Base-by-base conservation (phyloP, 2,113 vertebrate species). In the Saguinus midas region DNA sequence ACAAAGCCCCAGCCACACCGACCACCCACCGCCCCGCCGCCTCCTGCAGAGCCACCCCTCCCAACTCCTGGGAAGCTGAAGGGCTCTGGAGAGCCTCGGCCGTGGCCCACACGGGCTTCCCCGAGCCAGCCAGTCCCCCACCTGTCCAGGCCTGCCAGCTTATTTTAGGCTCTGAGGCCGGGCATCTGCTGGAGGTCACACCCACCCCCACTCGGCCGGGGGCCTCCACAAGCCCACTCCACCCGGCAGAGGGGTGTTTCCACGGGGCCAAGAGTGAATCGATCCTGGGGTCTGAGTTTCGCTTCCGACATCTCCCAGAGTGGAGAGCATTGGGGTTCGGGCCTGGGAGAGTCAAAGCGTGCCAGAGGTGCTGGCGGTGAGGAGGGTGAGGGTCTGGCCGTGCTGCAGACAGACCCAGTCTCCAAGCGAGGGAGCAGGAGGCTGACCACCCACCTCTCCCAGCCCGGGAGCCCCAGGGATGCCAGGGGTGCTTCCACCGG, bases 111-210 rank as follows among this genome's bases (percentile, higher is more conserved):
- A 61, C 0, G 25, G 91, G 9, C 93, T 96, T 96, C 97, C 32
- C 48, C 4, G 0, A 29, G 97, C 68, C 98, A 98, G 72, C 96
- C 48, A 93, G 97, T 96, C 97, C 93, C 0, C 3, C 97, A 98
- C 98, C 98, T 98, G 98, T 98, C 98, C 86, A 61, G 94, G 87
- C 81, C 20, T 83, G 85, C 57, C 25, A 3, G 96, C 98, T 98
- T 98, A 98, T 98, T 98, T 98, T 98, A 98, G 98, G 96, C 57
- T 66, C 94, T 85, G 96, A 83, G 97, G 97, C 91, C 82, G 57
- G 7, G 95, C 98, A 98, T 97, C 98, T 98, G 98, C 96, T 94
- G 58, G 6, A 0, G 40, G 68, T 92, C 87, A 55, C 80, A n/a
- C 87, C 88, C n/a, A 1, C 87, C 95, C 0, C 12, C 52, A 75